A percentile compares a stretch with the other conserved stretches of the same genome.
These are phyloP conservation scores for Drosophila rufa DNA, from an alignment of 1,140 invertebrate genomes.

Conservation along the genomic window DNA sequence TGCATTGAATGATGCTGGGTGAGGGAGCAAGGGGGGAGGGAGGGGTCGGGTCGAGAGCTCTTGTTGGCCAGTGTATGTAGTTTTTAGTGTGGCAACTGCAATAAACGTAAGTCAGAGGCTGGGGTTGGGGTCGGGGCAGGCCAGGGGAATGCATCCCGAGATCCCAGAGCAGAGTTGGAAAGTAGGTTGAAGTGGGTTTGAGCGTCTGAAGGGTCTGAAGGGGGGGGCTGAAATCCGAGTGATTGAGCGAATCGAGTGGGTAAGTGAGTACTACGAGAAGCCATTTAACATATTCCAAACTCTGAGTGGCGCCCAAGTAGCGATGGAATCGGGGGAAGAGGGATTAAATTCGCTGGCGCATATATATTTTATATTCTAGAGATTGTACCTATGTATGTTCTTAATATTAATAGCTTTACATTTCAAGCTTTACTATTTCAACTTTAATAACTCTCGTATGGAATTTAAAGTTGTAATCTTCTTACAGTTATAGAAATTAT, in stretches of 20 bases:
- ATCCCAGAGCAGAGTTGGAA: slow-evolving; percentile 9
- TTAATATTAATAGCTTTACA: background rate
- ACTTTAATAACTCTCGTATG: background rate
- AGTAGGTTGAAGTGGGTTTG: slow-evolving; percentile 11
- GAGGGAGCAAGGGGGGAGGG: background rate
- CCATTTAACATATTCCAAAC: background rate
- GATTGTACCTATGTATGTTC: too few species aligned
- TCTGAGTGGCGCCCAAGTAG: background rate
- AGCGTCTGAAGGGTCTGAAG: slow-evolving; percentile 3
- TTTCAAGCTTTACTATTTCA: background rate
- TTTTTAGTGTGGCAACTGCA: slow-evolving; percentile 15
- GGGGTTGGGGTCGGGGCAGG: background rate
- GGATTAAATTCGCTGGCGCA: background rate
- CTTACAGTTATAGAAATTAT: too few species aligned
- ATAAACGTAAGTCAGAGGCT: slow-evolving; percentile 13
- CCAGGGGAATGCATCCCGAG: slow-evolving; percentile 2
- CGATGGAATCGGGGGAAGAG: background rate
- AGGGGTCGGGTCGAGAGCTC: too few species aligned
- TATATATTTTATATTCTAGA: background rate
- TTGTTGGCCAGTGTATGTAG: slow-evolving; percentile 3
- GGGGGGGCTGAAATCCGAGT: background rate
- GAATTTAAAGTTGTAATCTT: too few species aligned
- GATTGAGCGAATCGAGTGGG: slow-evolving; percentile 16
- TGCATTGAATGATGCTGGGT: slow-evolving; percentile 76
- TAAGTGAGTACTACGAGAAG: background rate